Conservation (phyloP, 2,888 invertebrate genomes). For the Sympetrum striolatum region DNA sequence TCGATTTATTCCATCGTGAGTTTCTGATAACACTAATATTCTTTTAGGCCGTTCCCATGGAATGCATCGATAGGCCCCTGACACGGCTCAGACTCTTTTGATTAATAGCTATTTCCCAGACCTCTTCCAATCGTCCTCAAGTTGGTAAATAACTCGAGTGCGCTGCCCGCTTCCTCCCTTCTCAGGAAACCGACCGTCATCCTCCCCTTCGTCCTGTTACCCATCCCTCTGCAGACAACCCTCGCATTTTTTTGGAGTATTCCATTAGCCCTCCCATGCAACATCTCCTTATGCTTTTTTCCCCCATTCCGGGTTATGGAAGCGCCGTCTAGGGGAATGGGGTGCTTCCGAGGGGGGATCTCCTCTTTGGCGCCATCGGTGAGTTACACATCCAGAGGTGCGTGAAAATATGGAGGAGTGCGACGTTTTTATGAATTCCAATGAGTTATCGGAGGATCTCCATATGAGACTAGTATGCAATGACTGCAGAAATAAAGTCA, state of each 20-base stretch:
- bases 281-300: not conserved
- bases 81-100: not conserved
- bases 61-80: not conserved
- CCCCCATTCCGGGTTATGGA: too few relatives aligned
- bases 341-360: too few relatives aligned
- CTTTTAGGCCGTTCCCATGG: not conserved
- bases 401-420: too few relatives aligned
- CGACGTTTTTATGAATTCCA: too few relatives aligned
- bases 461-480: too few relatives aligned
- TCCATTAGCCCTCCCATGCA: conserved; percentile 25
- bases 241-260: not conserved
- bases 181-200: not conserved
- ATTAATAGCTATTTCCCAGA: not conserved
- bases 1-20: too few relatives aligned
- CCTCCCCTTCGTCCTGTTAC: not conserved
- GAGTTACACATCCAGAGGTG: too few relatives aligned
- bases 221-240: not conserved
- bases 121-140: not conserved
- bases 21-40: not conserved
- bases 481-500: too few relatives aligned
- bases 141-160: not conserved
- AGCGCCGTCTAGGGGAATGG: too few relatives aligned
- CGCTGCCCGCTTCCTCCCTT: not conserved
- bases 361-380: too few relatives aligned
- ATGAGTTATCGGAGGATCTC: too few relatives aligned